Conservation (phyloP, 2,797 vertebrate species). For the Cheirogaleus major region DNA sequence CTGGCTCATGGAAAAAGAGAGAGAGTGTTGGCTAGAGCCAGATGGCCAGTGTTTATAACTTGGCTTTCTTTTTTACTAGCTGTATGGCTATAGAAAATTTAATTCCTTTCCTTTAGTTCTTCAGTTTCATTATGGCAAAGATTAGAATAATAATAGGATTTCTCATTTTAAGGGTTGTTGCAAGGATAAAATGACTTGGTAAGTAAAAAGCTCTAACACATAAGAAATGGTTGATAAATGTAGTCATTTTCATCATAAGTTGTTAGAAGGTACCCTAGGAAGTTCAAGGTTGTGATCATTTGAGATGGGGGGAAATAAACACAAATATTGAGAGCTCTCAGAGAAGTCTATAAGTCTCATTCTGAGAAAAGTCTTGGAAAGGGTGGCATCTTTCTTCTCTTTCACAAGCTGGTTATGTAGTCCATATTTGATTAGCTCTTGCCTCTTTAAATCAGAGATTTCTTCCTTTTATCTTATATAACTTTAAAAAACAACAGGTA, state of each 20-base stretch:
- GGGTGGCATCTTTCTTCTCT: accelerated
- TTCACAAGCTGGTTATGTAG: background rate
- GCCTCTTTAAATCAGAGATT: background rate
- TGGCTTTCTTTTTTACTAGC: background rate
- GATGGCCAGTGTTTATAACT: background rate
- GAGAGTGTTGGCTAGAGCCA: background rate
- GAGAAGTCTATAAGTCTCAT: background rate
- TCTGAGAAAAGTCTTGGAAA: background rate
- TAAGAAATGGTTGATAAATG: background rate
- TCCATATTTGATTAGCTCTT: background rate
- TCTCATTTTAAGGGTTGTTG: background rate
- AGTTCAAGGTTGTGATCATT: background rate
- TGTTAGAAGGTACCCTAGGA: background rate
- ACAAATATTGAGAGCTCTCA: background rate
- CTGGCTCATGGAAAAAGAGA: background rate
- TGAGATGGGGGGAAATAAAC: background rate
- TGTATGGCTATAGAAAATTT: background rate
- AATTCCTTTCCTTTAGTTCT: background rate
- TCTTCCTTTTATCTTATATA: background rate
- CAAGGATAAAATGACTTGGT: background rate
- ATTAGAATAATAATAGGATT: background rate
- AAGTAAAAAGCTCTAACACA: background rate
- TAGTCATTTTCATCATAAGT: background rate
- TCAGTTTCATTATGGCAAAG: background rate
- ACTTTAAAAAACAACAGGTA: background rate